These are phyloP conservation scores for Salvelinus sp. DNA, from an alignment of 2,113 vertebrate species.

Conservation along the genomic window DNA sequence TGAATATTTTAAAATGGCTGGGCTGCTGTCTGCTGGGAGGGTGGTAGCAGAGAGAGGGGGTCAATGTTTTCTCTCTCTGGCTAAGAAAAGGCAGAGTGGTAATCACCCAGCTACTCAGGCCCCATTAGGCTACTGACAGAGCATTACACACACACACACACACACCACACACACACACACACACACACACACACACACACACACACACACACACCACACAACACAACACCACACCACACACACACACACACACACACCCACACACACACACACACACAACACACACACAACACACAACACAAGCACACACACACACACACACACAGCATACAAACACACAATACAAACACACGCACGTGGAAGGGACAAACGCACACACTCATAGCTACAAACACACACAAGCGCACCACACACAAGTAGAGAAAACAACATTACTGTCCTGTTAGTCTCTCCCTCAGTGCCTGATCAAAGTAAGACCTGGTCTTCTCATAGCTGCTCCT, in stretches of 20 bases:
- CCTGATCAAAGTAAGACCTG: conserved; percentile 50
- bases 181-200: no score
- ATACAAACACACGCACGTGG: neutral
- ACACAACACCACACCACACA: neutral
- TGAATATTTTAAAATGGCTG: conserved; percentile 54
- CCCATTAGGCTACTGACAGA: conserved; percentile 20
- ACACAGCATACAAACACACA: neutral
- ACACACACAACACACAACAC: neutral
- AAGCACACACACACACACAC: neutral
- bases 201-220: no score
- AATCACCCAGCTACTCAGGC: neutral
- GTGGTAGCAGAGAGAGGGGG: conserved; percentile 34
- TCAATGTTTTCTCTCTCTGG: neutral
- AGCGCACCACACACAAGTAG: no score
- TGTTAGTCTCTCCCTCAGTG: no score
- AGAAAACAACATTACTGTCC: no score
- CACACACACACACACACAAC: no score
- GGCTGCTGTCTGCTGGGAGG: conserved; percentile 23
- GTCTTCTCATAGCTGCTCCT: conserved; percentile 37
- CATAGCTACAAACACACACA: no score
- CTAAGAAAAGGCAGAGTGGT: conserved; percentile 3
- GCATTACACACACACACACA: neutral
- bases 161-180: neutral
- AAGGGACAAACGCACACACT: no score
- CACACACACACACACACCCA: neutral